Conservation (phyloP, 2,113 vertebrate species). For the Heloderma charlesbogerti region DNA sequence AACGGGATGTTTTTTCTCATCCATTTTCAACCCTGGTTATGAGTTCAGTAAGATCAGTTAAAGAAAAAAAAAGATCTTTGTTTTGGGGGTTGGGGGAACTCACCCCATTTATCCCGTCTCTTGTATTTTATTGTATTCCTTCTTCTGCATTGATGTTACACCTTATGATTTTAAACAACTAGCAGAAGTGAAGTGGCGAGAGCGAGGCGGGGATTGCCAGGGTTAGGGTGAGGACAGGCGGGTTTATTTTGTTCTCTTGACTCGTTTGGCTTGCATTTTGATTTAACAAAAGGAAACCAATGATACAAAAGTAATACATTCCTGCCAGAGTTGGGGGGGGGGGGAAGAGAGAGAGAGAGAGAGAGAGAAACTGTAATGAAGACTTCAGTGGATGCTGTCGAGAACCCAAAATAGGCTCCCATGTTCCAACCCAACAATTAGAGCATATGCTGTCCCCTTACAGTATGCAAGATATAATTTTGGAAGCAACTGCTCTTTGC, state of each 20-base stretch:
- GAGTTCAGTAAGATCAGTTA: background rate
- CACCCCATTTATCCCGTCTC: background rate
- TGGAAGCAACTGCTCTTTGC: background rate
- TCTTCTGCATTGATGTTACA: background rate
- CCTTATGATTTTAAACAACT: background rate
- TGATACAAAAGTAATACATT: background rate
- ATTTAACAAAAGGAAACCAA: slow-evolving; percentile 29
- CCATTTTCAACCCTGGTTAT: background rate
- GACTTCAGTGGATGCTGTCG: background rate
- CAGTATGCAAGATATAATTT: background rate
- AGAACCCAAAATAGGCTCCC: slow-evolving; percentile 22
- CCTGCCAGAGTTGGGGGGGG: background rate
- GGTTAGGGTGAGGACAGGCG: background rate
- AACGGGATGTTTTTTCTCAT: no score
- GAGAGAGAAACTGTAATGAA: background rate
- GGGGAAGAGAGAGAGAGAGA: background rate
- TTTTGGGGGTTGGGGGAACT: background rate
- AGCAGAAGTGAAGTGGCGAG: background rate
- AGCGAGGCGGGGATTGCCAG: no score
- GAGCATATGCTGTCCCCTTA: background rate
- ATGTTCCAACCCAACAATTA: background rate
- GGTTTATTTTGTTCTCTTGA: background rate
- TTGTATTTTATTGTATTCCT: background rate
- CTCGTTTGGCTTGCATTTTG: slow-evolving; percentile 3
- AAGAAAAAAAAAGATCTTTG: no score